A percentile compares a stretch with the other conserved stretches of the same genome.
These are phyloP conservation scores for Hydra vulgaris DNA, from an alignment of 30 jellyfish, hydroid and myxozoan species.

Conservation along the genomic window DNA sequence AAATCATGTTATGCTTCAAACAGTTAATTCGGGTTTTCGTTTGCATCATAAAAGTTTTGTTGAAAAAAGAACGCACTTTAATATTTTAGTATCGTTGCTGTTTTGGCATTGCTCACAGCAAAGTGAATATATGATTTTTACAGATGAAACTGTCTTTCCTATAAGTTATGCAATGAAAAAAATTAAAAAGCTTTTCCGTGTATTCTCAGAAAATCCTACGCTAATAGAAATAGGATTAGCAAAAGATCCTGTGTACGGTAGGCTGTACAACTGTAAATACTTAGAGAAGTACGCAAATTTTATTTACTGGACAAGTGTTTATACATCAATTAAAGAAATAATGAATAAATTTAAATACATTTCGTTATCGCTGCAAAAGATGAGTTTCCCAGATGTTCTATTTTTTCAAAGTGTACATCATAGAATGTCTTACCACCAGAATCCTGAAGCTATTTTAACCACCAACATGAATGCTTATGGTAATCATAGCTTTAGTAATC, in stretches of 20 bases:
- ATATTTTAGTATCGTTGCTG: neutral
- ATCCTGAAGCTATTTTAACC: neutral
- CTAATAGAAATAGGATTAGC: neutral
- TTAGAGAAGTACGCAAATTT: neutral
- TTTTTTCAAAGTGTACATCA: neutral
- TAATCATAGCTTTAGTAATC: neutral
- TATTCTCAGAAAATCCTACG: neutral
- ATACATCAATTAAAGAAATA: neutral
- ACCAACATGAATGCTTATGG: neutral
- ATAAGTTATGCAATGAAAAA: neutral
- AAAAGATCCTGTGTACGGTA: neutral
- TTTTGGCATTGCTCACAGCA: neutral
- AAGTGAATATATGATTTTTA: neutral
- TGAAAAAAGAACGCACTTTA: neutral
- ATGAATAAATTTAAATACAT: neutral
- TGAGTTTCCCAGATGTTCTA: neutral
- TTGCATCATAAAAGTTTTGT: neutral
- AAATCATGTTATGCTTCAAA: neutral
- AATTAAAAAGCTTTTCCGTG: neutral
- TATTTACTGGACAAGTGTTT: neutral
- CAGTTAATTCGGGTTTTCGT: neutral
- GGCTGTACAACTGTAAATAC: neutral
- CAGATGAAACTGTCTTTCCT: neutral
- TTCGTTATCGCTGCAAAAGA: neutral
- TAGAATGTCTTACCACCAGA: neutral